A percentile compares a stretch with the other conserved stretches of the same genome.
phyloP scores from a whole-genome alignment of 2,113 vertebrate genomes.

The Brachypodius melanocephalos region DNA sequence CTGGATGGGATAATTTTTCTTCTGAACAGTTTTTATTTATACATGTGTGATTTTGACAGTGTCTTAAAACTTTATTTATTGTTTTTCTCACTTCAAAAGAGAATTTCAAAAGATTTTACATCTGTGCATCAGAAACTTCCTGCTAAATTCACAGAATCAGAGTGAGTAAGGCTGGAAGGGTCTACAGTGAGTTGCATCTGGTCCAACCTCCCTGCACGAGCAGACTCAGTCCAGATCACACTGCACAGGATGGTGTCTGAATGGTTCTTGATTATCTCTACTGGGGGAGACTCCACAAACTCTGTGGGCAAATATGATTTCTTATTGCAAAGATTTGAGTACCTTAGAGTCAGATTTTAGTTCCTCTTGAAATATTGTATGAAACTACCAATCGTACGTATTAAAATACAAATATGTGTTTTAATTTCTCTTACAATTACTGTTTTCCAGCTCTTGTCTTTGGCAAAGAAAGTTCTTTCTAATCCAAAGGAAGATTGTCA shows the following conservation, averaged over 20 bases:
- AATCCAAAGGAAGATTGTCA: neutral
- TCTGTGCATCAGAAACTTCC: neutral
- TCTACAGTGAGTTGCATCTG: neutral
- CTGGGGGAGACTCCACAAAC: neutral
- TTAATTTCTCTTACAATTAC: neutral
- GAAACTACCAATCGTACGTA: neutral
- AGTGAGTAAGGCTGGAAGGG: neutral
- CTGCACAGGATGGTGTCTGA: too few species aligned
- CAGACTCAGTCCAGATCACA: neutral
- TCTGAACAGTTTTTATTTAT: neutral
- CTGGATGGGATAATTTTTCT: neutral
- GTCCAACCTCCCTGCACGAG: neutral
- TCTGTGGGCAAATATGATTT: fast-evolving
- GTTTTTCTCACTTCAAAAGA: neutral
- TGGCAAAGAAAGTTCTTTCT: neutral
- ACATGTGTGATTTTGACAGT: neutral
- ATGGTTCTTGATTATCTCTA: neutral
- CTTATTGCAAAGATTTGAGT: neutral
- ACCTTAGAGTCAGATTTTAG: neutral
- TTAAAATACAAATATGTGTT: neutral
- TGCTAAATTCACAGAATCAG: neutral
- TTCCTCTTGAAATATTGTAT: neutral
- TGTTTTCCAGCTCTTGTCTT: neutral
- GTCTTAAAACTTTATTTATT: neutral
- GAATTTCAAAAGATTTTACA: neutral